Evolutionary conservation across 2,797 vertebrate genomes (phyloP).

Genomic region (Iguana delicatissima): DNA sequence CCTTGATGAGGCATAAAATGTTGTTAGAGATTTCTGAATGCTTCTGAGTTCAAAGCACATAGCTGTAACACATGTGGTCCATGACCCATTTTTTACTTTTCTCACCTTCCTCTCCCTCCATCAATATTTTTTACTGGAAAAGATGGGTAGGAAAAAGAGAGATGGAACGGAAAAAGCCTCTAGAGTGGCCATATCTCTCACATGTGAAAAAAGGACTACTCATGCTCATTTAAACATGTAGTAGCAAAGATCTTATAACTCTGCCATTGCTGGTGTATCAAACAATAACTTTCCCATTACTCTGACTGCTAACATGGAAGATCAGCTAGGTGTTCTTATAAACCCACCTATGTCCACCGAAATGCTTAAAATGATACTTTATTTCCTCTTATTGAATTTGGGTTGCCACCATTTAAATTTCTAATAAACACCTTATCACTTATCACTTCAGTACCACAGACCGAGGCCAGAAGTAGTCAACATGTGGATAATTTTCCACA

Average conservation of each 20-base stretch:
- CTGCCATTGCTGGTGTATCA: background rate
- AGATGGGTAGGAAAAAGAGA: background rate
- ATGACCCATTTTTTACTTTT: conserved; percentile 25
- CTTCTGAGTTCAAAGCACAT: background rate
- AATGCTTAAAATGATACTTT: background rate
- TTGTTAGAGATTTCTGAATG: conserved; percentile 17
- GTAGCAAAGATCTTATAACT: background rate
- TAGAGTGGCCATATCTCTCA: background rate
- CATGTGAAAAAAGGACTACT: background rate
- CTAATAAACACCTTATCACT: background rate
- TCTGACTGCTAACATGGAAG: background rate
- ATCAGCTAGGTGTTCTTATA: background rate
- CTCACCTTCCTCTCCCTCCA: background rate
- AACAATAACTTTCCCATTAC: background rate
- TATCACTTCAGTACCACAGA: background rate
- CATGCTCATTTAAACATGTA: background rate
- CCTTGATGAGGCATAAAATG: conserved; percentile 22
- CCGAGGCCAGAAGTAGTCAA: background rate
- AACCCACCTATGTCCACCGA: background rate
- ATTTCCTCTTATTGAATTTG: background rate
- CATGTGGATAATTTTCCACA: background rate
- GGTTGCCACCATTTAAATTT: background rate
- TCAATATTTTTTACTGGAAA: background rate
- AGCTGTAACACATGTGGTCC: background rate
- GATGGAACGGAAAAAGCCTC: background rate